phyloP scores from a whole-genome alignment of 2,113 vertebrate species.

The Melanotaenia duboulayi region DNA sequence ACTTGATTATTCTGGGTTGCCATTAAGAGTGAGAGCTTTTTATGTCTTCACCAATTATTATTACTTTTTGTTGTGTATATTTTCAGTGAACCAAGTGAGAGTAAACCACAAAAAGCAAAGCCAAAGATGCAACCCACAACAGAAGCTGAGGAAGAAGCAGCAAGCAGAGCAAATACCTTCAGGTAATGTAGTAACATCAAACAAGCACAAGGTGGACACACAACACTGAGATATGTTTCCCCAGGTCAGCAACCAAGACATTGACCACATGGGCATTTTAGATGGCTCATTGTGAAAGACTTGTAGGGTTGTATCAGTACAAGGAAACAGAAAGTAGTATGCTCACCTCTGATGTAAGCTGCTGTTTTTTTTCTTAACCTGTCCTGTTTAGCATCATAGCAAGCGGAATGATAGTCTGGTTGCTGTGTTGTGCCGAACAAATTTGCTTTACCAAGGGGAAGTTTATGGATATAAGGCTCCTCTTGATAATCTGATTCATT shows the following conservation, averaged over 20 bases:
- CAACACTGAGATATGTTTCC: background rate
- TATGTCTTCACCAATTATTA: background rate
- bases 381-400: too few relatives aligned
- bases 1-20: background rate
- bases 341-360: background rate
- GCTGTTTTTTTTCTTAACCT: too few relatives aligned
- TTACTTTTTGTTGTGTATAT: conserved; percentile 2
- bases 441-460: too few relatives aligned
- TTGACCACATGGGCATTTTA: too few relatives aligned
- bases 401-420: too few relatives aligned
- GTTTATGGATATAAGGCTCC: too few relatives aligned
- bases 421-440: too few relatives aligned
- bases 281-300: too few relatives aligned
- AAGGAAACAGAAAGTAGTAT: background rate
- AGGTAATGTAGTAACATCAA: conserved; percentile 57
- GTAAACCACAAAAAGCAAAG: conserved; percentile 83
- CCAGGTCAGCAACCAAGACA: too few relatives aligned
- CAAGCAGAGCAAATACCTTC: conserved; percentile 76
- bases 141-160: conserved; percentile 71
- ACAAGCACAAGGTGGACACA: background rate
- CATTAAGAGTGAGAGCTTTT: background rate
- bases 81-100: conserved; percentile 89
- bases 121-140: conserved; percentile 77
- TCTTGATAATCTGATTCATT: too few relatives aligned
- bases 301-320: background rate